Evolutionary conservation across 2,888 invertebrate species (phyloP), one percentile per base, ranked within the genome.

Genomic region (Oligia strigilis): DNA sequence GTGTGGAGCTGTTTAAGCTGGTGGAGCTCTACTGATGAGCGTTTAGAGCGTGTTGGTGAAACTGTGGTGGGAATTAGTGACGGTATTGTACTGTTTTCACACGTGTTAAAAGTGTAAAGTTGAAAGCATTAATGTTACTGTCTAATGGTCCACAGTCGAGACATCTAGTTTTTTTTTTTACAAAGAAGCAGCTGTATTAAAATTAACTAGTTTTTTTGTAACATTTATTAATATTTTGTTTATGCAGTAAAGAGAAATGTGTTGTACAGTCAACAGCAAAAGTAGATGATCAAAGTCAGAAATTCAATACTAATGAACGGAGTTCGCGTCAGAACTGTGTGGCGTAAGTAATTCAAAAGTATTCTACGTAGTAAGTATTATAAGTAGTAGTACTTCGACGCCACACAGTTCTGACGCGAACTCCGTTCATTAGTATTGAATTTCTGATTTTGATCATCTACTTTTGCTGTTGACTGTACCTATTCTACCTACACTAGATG

Each of bases 1-100:
- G 49, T 72, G 43, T 29, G 8, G 43, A 67, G 52, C 65, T 58
- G 64, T 74, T 36, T 73, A 77, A 86, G 83, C 86, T 71, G 9
- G 58, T 60, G n/a, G 8, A 62, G n/a, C 64, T 62, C 64, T 64
- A 36, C 6, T 23, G 11, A 40, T 64, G 19, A 64, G 49, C 29
- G n/a, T 81, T 64, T 58, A 49, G n/a, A 75, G 62, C 49, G 8
- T 67, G 67, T 78, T 72, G 40, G 64, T 83, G 17, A n/a, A 66
- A 70, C 52, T 69, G 36, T 49, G 46, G 49, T 46, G n/a, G 23
- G 64, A 66, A 73, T 85, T 62, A 70, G 46, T 60, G n/a, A 79
- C n/a, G 19, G 8, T 84, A 62, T 62, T 80, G 46, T 80, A 19
- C 14, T 43, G 58, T 65, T 84, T 6, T 29, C 60, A 23, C 23